Base-by-base conservation (phyloP, 2,888 invertebrate species). In the Nowickia ferox region DNA sequence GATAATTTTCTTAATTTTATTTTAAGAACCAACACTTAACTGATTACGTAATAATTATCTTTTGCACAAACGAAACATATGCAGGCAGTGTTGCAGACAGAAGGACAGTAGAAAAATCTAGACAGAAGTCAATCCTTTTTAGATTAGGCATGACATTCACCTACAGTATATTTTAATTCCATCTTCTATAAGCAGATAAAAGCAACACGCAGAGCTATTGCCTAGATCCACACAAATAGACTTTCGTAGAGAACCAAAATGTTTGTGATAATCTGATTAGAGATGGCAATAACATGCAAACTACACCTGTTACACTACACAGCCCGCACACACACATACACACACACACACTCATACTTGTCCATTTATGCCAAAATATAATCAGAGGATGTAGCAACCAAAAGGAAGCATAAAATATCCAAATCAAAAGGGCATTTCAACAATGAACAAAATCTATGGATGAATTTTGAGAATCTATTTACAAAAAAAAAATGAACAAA, bases 111-210 rank as follows among this genome's bases (percentile, higher is more conserved):
- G 42, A 30, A 71, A 85, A 86, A 86, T 86, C 53, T 61, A 72
- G 76, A 83, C 86, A 86, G 76, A 86, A 83, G 86, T 86, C 83
- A 83, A 86, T 83, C 83, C 86, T 83, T 86, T 84, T 11, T 59
- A 78, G 83, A 84, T 84, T 74, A 84, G 42, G 51, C 78, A 66
- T 72, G 66, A 22, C 77, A 84, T 66, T 77, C 53, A 38, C 10
- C 51, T 46, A 17, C 13, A 76, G n/a, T 48, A 19, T 19, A 63
- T 82, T 76, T 72, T 51, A 65, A 69, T 48, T 55, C 17, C 9
- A 15, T 71, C 55, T 80, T 46, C 40, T 76, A 44, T 48, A 83
- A 72, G 71, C 55, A 79, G 76, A 79, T 79, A 75, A 79, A 82
- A 86, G 78, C 68, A 48, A 83, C 86, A 86, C 86, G 86, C 86